Conservation (phyloP, 2,113 vertebrate species). For the Peucedramus taeniatus region DNA sequence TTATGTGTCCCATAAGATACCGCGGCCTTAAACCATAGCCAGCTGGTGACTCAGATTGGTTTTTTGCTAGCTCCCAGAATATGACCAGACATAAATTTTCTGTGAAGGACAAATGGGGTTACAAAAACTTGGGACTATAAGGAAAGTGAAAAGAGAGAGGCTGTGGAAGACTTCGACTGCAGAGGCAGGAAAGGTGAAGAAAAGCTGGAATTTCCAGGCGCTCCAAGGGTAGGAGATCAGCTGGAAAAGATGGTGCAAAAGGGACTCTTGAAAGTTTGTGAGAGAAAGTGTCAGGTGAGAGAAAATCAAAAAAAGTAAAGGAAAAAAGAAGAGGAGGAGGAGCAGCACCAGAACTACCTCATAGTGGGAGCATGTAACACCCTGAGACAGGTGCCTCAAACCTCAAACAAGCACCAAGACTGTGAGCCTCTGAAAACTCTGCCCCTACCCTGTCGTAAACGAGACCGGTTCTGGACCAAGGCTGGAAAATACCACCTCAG, state of each 20-base stretch:
- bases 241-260: not conserved
- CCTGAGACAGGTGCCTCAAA: constrained; percentile 26
- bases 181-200: not conserved
- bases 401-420: constrained; percentile 11
- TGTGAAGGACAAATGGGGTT: not conserved
- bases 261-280: not conserved
- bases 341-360: not conserved
- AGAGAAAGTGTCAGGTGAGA: not conserved
- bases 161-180: not conserved
- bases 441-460: not conserved
- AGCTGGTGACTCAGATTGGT: not conserved
- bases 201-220: not conserved
- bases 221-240: not conserved
- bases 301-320: not conserved
- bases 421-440: constrained; percentile 17
- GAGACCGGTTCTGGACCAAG: not conserved
- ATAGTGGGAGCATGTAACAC: not conserved
- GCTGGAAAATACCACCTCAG: constrained; percentile 60
- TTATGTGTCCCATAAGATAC: not conserved
- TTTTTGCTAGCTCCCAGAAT: not conserved
- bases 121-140: not conserved
- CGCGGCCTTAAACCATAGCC: not conserved
- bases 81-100: not conserved
- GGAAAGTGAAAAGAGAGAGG: not conserved
- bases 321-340: not conserved